Evolutionary conservation across 2,888 invertebrate species (phyloP).

Genomic region (Hirtodrosophila cameraria): DNA sequence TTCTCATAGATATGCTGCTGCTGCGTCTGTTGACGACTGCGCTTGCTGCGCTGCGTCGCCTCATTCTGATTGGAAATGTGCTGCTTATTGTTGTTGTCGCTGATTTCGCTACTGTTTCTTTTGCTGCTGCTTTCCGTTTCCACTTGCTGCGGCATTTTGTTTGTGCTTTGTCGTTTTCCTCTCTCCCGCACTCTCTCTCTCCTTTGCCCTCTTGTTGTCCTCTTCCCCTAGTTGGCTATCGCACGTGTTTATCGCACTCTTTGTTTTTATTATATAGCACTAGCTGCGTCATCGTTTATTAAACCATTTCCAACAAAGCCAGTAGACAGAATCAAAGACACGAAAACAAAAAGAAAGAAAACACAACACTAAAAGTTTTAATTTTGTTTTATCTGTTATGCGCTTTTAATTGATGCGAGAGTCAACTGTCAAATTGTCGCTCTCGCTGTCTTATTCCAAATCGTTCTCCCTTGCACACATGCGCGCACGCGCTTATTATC

Average conservation of each 20-base stretch:
- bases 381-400: slow-evolving; percentile 44
- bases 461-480: slow-evolving; percentile 13
- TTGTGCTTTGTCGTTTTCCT: slow-evolving; percentile 15
- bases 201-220: slow-evolving; percentile 1
- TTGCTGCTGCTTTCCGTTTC: slow-evolving; percentile 39
- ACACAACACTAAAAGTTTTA: slow-evolving; percentile 19
- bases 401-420: slow-evolving; percentile 57
- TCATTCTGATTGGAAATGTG: slow-evolving; percentile 50
- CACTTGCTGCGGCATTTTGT: slow-evolving; percentile 51
- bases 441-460: slow-evolving; percentile 3
- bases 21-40: slow-evolving; percentile 25
- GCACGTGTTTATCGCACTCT: slow-evolving; percentile 50
- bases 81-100: slow-evolving; percentile 47
- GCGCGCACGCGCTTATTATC: slow-evolving; percentile 48
- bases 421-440: slow-evolving; percentile 53
- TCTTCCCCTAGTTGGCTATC: slow-evolving; percentile 16
- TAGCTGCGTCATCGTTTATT: slow-evolving; percentile 48
- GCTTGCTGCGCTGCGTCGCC: slow-evolving; percentile 35
- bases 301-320: slow-evolving; percentile 9
- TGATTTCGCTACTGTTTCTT: slow-evolving; percentile 39
- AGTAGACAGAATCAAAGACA: slow-evolving; percentile 19
- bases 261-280: slow-evolving; percentile 44
- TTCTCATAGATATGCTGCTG: slow-evolving; percentile 65
- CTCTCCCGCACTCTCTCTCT: background rate
- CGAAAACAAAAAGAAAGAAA: slow-evolving; percentile 12